phyloP scores from a whole-genome alignment of 2,888 invertebrate species.

The Amphipoea oculea region DNA sequence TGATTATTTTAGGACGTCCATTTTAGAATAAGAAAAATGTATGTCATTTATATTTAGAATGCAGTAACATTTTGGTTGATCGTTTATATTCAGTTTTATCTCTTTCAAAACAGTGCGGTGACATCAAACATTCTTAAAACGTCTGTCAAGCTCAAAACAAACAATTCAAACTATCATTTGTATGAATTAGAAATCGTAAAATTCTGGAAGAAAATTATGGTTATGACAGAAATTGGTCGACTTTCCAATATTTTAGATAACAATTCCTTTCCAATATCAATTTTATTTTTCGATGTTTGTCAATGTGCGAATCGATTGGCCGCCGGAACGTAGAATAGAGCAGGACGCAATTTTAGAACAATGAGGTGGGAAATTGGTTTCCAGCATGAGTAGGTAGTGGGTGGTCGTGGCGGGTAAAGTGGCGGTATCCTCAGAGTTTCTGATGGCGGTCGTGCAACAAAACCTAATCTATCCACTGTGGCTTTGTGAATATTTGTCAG shows the following conservation, averaged over 20 bases:
- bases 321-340: slow-evolving; percentile 70
- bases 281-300: slow-evolving; percentile 77
- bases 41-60: slow-evolving; percentile 59
- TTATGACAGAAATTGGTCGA: slow-evolving; percentile 35
- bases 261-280: slow-evolving; percentile 63
- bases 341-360: slow-evolving; percentile 85
- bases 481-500: slow-evolving; percentile 59
- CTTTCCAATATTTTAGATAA: slow-evolving; percentile 47
- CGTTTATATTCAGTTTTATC: slow-evolving; percentile 52
- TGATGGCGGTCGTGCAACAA: slow-evolving; percentile 52
- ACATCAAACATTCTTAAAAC: slow-evolving; percentile 30
- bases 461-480: slow-evolving; percentile 58
- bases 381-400: slow-evolving; percentile 69
- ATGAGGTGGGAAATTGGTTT: slow-evolving; percentile 86
- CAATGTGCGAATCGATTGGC: slow-evolving; percentile 74
- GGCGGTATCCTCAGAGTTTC: slow-evolving; percentile 46
- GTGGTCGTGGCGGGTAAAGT: slow-evolving; percentile 57
- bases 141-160: not conserved
- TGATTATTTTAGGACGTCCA: slow-evolving; percentile 26
- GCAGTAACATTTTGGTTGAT: slow-evolving; percentile 50
- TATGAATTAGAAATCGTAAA: slow-evolving; percentile 11
- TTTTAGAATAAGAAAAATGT: slow-evolving; percentile 40
- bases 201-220: not conserved
- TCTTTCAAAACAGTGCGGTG: slow-evolving; percentile 40
- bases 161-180: slow-evolving; percentile 12